Evolutionary conservation across 2,113 vertebrate species (phyloP).

Genomic region (Anser cygnoides): DNA sequence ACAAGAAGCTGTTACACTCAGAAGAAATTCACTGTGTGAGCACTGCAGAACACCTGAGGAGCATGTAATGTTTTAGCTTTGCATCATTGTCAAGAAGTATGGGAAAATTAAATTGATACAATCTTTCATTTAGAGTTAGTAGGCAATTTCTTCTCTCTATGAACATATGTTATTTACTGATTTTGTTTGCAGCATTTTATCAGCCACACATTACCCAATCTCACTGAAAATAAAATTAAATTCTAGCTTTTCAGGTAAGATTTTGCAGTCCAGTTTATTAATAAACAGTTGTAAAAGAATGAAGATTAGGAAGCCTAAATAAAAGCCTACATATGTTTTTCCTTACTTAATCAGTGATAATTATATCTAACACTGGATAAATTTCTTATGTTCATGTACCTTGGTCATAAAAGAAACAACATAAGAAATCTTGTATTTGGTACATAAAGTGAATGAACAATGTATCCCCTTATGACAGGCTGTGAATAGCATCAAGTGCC

Average conservation of each 20-base stretch:
- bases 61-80: background rate
- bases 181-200: background rate
- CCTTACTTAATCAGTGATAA: background rate
- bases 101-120: conserved; percentile 27
- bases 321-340: background rate
- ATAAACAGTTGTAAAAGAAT: background rate
- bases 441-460: background rate
- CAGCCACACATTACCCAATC: background rate
- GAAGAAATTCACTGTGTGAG: background rate
- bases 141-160: background rate
- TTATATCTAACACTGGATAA: background rate
- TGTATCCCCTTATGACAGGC: background rate
- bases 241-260: background rate
- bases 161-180: background rate
- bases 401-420: background rate
- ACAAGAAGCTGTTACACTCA: background rate
- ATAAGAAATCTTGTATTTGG: background rate
- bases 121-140: background rate
- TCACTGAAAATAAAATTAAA: background rate
- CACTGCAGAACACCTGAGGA: background rate
- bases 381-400: background rate
- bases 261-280: background rate
- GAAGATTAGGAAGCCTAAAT: background rate
- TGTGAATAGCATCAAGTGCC: background rate
- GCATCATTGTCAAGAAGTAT: background rate